Conservation (phyloP, 2,888 invertebrate genomes). For the Tenthredo livida region DNA sequence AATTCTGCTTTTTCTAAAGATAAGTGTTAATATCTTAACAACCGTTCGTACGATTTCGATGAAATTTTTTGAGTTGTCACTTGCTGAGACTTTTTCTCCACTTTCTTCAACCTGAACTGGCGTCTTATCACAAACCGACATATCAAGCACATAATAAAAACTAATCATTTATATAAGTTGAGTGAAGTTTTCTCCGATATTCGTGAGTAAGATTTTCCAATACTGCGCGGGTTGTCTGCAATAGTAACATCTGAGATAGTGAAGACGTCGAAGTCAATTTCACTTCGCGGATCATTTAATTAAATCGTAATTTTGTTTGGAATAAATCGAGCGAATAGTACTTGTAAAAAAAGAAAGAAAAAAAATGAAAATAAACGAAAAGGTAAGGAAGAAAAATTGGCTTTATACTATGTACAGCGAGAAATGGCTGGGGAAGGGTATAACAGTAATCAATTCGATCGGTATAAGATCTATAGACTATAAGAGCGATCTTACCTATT, state of each 20-base stretch:
- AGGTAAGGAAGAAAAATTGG: background rate
- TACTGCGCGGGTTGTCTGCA: background rate
- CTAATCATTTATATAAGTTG: background rate
- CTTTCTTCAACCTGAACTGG: no score
- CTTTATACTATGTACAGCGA: background rate
- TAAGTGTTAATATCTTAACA: no score
- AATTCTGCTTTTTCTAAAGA: no score
- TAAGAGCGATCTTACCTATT: background rate
- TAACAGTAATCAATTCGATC: constrained; percentile 28
- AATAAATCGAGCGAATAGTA: constrained; percentile 9
- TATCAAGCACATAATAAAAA: no score
- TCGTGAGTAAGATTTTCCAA: constrained; percentile 1
- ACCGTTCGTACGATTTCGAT: no score
- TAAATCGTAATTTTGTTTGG: constrained; percentile 24
- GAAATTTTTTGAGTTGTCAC: no score
- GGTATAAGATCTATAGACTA: constrained; percentile 30
- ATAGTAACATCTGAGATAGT: background rate
- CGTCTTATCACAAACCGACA: no score
- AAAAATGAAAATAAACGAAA: background rate
- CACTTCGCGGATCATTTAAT: constrained; percentile 33
- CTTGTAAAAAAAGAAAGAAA: no score
- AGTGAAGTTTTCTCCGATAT: constrained; percentile 21
- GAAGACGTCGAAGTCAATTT: constrained; percentile 33
- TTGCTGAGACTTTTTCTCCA: no score
- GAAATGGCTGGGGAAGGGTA: background rate